Conservation (phyloP, 2,113 vertebrate genomes). For the Felis catus region DNA sequence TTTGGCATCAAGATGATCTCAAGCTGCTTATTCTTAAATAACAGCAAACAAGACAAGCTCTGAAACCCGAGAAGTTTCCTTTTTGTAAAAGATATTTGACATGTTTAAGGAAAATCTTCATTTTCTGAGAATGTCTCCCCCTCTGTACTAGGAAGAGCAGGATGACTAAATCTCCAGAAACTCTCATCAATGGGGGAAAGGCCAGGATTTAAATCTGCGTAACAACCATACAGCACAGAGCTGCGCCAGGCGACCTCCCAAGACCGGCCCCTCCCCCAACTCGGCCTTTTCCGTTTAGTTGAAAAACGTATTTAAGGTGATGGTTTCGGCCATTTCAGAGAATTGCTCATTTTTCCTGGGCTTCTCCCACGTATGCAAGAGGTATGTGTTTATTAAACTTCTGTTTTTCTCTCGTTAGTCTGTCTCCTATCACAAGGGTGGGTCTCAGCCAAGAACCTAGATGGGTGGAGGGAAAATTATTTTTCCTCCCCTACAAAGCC, state of each 20-base stretch:
- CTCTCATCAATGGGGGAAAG: neutral
- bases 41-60: neutral
- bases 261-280: neutral
- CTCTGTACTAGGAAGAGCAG: neutral
- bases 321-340: neutral
- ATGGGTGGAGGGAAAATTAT: neutral
- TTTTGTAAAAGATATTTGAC: neutral
- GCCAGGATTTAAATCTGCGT: neutral
- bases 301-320: neutral
- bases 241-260: neutral
- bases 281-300: neutral
- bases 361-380: neutral
- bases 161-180: neutral
- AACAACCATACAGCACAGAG: neutral
- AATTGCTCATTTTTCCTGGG: neutral
- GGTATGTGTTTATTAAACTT: neutral
- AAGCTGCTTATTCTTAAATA: neutral
- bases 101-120: neutral
- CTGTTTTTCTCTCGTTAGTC: neutral
- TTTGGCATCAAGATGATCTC: neutral
- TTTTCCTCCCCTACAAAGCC: neutral
- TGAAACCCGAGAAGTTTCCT: neutral
- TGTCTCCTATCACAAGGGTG: neutral
- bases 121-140: neutral
- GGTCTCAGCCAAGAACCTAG: neutral